Base-by-base conservation (phyloP, 2,888 invertebrate species). In the Idaea biselata region DNA sequence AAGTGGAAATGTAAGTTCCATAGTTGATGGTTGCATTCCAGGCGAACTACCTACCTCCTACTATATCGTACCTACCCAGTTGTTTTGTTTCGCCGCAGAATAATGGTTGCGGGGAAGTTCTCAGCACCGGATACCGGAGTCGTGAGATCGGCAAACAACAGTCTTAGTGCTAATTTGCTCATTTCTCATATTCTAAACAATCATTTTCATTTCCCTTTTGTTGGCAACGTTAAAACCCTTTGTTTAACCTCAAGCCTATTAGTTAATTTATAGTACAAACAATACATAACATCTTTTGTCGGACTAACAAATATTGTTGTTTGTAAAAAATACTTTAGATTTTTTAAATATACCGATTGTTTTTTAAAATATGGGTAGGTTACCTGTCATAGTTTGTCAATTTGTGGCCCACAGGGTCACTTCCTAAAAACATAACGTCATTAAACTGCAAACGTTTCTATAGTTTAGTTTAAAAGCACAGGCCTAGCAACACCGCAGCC, bases 121-220 rank as follows among this genome's bases (percentile, higher is more conserved):
- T 80, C 80, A 73, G 78, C 81, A 77, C 83, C 84, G 87, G 87
- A 87, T 83, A 80, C 80, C 69, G 66, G 73, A 74, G 73, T 73
- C 82, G 88, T 90, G 89, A 84, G 90, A 90, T 88, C 78, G 63
- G 81, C 84, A 89, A 89, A 89, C 83, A 89, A 74, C 71, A 64
- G 70, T 64, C 69, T 70, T 74, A 76, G 80, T 76, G 82, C 81
- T 79, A 83, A 83, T 82, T 76, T 77, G 73, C 74, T 71, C 76
- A 78, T 80, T 78, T 72, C 74, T 77, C 72, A 76, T 78, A 80
- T 76, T 74, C 75, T 77, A 78, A 81, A 80, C 78, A 80, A 76
- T 77, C 68, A 75, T 73, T 76, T 76, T 75, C 73, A 77, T 79
- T 75, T 69, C 66, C 70, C 65, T 61, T 64, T 63, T 33, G 44